phyloP scores from a whole-genome alignment of 2,797 vertebrate genomes.

The Podarcis siculus region DNA sequence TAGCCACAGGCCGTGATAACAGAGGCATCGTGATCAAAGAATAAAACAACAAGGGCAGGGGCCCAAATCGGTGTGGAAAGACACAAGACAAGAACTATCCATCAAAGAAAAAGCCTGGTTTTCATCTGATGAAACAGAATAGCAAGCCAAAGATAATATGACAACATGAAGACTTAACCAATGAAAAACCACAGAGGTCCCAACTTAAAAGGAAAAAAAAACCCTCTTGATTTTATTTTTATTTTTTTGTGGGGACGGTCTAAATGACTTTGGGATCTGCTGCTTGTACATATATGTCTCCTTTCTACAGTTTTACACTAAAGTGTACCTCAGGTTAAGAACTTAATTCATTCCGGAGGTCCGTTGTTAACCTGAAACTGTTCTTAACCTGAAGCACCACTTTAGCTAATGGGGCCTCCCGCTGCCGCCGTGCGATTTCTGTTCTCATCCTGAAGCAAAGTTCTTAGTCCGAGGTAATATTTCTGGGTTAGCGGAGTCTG shows the following conservation, averaged over 20 bases:
- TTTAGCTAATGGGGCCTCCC: too few relatives aligned
- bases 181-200: neutral
- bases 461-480: too few relatives aligned
- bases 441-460: too few relatives aligned
- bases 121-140: neutral
- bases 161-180: neutral
- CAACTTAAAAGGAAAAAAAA: neutral
- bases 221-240: neutral
- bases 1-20: neutral
- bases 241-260: neutral
- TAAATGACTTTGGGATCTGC: neutral
- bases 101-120: neutral
- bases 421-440: too few relatives aligned
- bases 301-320: neutral
- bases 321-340: too few relatives aligned
- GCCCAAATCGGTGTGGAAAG: neutral
- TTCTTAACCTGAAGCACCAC: too few relatives aligned
- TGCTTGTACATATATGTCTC: neutral
- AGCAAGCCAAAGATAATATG: neutral
- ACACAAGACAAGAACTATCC: neutral
- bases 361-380: too few relatives aligned
- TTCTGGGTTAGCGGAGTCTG: too few relatives aligned
- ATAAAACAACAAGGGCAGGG: conserved; percentile 10
- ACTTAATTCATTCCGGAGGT: too few relatives aligned
- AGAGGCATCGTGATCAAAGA: neutral